phyloP scores from a whole-genome alignment of 2,797 vertebrate genomes.

The Peromyscus nudipes region DNA sequence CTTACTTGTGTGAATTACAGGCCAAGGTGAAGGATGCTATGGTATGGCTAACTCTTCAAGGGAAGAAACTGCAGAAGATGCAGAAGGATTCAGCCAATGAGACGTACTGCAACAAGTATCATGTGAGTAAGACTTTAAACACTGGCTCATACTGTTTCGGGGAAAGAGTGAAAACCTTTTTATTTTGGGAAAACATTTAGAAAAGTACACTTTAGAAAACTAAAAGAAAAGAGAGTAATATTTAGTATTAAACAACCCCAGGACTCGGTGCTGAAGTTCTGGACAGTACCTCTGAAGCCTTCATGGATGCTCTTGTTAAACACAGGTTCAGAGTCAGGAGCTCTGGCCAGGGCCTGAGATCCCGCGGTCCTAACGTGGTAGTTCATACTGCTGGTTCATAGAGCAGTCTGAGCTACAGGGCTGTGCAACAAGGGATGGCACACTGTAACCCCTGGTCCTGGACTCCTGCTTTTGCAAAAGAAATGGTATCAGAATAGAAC shows the following conservation, averaged over 20 bases:
- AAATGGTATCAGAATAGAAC: background rate
- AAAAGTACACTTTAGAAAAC: background rate
- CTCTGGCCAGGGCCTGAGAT: background rate
- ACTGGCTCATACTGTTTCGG: background rate
- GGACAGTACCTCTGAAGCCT: background rate
- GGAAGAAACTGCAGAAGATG: conserved; percentile 92
- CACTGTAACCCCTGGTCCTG: background rate
- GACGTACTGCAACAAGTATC: conserved; percentile 92
- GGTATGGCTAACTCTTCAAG: conserved; percentile 92
- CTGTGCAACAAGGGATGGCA: background rate
- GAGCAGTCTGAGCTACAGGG: background rate
- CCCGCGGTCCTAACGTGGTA: background rate
- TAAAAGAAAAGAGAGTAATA: conserved; percentile 13
- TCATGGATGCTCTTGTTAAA: background rate
- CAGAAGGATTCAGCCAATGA: conserved; percentile 92
- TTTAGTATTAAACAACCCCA: background rate
- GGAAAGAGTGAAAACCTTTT: background rate
- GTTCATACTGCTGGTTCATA: background rate
- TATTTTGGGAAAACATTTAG: background rate
- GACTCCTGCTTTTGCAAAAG: background rate
- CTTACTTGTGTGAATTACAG: conserved; percentile 83
- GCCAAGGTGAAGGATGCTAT: conserved; percentile 91
- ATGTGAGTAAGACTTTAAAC: conserved; percentile 88
- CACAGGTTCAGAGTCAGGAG: background rate
- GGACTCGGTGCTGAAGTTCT: conserved; percentile 26